Conservation (phyloP, 2,113 vertebrate genomes). For the Oryzias javanicus region DNA sequence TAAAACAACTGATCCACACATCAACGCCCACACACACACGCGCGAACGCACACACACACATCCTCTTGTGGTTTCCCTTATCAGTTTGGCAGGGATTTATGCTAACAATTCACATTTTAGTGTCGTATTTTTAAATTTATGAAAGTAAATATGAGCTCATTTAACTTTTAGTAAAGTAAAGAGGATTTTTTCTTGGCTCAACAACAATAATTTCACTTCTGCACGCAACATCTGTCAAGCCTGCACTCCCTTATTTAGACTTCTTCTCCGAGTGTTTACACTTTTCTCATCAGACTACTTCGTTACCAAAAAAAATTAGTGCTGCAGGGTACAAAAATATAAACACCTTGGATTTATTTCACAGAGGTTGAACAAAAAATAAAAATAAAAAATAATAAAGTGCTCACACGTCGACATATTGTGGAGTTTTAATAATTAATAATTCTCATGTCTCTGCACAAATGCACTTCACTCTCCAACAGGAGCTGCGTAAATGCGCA, state of each 20-base stretch:
- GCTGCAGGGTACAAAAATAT: no score
- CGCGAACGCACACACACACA: background rate
- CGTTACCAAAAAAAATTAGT: no score
- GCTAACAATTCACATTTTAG: background rate
- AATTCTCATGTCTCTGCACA: conserved; percentile 6
- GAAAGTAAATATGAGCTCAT: background rate
- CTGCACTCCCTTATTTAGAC: background rate
- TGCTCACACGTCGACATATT: background rate
- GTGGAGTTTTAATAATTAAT: conserved; percentile 3
- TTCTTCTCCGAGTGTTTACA: background rate
- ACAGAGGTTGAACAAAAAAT: background rate
- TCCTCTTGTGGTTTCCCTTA: background rate
- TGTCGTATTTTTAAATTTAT: background rate
- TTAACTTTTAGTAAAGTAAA: background rate
- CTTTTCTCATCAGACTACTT: no score
- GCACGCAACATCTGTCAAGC: conserved; percentile 1
- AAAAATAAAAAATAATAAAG: background rate
- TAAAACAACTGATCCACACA: no score
- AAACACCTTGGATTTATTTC: background rate
- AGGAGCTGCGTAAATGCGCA: conserved; percentile 21
- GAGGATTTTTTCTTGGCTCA: conserved; percentile 3
- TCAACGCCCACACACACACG: no score
- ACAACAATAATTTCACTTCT: conserved; percentile 6
- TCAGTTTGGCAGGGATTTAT: background rate
- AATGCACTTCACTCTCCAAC: conserved; percentile 6